These are phyloP conservation scores for Urocynchramus pylzowi DNA, from an alignment of 2,113 vertebrate species.

Conservation along the genomic window DNA sequence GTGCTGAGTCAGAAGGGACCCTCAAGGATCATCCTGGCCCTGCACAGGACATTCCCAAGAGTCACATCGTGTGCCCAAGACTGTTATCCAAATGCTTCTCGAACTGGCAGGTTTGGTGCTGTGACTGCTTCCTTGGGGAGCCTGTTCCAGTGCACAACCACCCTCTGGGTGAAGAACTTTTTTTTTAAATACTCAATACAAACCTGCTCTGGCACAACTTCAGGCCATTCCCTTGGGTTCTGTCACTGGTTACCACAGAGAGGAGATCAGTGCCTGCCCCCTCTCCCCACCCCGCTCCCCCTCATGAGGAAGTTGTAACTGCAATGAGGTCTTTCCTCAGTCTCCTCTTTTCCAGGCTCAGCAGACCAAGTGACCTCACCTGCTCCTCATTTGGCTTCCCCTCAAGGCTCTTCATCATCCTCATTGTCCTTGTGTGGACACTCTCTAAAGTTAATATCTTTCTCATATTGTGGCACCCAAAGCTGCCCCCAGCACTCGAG, in stretches of 20 bases:
- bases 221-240: accelerated
- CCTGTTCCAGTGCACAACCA: not conserved
- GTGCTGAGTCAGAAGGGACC: not conserved
- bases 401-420: not conserved
- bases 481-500: accelerated
- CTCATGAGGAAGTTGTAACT: not conserved
- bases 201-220: not conserved
- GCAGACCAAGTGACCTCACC: not conserved
- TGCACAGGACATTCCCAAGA: not conserved
- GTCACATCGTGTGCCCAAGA: not conserved
- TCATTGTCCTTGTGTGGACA: too few relatives aligned
- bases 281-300: too few relatives aligned
- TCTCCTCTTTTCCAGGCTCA: not conserved
- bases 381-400: accelerated
- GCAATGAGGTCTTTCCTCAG: not conserved
- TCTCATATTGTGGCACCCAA: not conserved
- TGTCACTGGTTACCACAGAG: not conserved
- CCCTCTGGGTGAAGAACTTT: not conserved
- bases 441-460: not conserved
- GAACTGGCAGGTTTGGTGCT: not conserved
- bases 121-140: not conserved
- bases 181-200: not conserved
- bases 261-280: not conserved
- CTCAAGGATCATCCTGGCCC: not conserved
- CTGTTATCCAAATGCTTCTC: not conserved